Evolutionary conservation across 2,113 vertebrate genomes (phyloP), one percentile per base, ranked within the genome.

Genomic region (Passer montanus): DNA sequence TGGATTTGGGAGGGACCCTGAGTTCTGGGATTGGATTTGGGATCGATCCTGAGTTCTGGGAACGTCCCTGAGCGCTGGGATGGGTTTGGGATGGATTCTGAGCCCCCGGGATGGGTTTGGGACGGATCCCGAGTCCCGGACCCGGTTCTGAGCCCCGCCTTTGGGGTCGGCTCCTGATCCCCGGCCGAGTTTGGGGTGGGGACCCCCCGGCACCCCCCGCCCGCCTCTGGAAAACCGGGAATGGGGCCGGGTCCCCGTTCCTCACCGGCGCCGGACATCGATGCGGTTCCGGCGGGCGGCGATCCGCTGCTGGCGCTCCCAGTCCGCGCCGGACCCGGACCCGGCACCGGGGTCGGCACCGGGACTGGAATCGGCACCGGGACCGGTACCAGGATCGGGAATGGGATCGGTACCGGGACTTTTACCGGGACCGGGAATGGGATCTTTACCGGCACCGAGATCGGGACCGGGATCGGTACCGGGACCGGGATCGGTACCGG

Each of bases 251-350:
- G 5, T 12, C 19, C 14, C 23, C 44, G 26, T 7, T 3, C 44
- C 95, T 97, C 87, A 98, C 98, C 98, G 95, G 87, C 94, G 96
- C 89, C 96, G 96, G 59, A 96, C 95, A 58, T 98, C 98, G 31
- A 92, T 68, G 49, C 98, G 97, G 16, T 89, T 93, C 1, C 98
- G 98, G 33, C 98, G 97, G 11, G 98, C 98, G 60, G 93, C 95
- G 62, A 98, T 98, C 26, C 98, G 97, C 82, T 98, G 97, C 63
- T 97, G 30, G 4, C 70, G 52, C 70, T 74, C 70, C 70, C 23
- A 7, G 0, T 73, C 52, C 39, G 23, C 30, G 7, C 39, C 60
- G 49, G 49, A 3, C 7, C 2, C 37, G 26, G 33, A 1, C 15
- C 3, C 41, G 33, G 41, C 1, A 28, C 1, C 33, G 11, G 66